These are phyloP conservation scores for Aproaerema taeniolella DNA, from an alignment of 2,888 invertebrate genomes.

Conservation along the genomic window DNA sequence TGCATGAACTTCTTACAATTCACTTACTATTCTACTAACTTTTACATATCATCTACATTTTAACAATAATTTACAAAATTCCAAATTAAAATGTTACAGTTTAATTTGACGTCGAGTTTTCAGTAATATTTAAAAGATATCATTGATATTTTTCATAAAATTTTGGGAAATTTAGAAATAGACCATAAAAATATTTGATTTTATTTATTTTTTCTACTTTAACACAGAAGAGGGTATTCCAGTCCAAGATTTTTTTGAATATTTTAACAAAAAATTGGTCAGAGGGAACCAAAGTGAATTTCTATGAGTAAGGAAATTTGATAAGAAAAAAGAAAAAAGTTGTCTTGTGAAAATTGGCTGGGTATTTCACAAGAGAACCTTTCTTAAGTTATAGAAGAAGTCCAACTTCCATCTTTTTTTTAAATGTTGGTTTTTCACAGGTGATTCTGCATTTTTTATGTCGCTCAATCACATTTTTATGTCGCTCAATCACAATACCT, in stretches of 20 bases:
- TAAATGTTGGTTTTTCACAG: no score
- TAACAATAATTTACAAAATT: constrained; percentile 51
- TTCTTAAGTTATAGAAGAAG: no score
- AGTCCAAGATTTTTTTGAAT: constrained; percentile 8
- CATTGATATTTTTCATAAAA: not conserved
- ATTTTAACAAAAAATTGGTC: not conserved
- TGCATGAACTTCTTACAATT: constrained; percentile 24
- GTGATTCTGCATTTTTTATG: no score
- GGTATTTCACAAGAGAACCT: constrained; percentile 49
- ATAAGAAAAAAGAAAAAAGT: not conserved
- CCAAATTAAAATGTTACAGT: constrained; percentile 12
- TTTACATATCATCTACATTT: constrained; percentile 40
- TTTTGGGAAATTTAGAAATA: constrained; percentile 20
- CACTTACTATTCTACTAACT: constrained; percentile 28
- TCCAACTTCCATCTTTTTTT: no score
- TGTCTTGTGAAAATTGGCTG: constrained; percentile 59
- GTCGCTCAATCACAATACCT: no score
- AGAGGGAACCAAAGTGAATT: constrained; percentile 4
- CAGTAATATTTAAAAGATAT: constrained; percentile 2
- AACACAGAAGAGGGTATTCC: not conserved
- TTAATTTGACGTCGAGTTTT: constrained; percentile 13
- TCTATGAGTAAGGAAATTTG: not conserved
- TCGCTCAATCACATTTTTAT: no score
- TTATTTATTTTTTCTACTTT: constrained; percentile 8
- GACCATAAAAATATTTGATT: constrained; percentile 30